Percentiles rank a stretch among this genome's conserved stretches.
Evolutionary conservation across 2,888 invertebrate genomes (phyloP).

Genomic region (Limnephilus rhombicus): DNA sequence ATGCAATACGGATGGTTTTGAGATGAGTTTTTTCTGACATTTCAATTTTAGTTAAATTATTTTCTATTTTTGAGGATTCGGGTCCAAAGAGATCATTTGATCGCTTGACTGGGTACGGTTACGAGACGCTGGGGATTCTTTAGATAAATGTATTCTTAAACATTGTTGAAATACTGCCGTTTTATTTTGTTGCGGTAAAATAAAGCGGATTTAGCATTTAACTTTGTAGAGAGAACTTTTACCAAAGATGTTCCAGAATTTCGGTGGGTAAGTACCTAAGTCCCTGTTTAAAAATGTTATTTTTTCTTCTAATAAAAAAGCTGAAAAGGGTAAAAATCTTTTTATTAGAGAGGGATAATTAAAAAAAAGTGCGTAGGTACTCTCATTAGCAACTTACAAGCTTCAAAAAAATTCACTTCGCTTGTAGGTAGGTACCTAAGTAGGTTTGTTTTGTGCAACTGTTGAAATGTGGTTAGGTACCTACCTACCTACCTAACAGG

Average conservation of each 20-base stretch:
- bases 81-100: conserved; percentile 57
- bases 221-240: not conserved
- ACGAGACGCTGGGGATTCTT: conserved; percentile 52
- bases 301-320: not conserved
- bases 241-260: not conserved
- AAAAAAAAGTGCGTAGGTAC: not conserved
- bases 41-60: conserved; percentile 53
- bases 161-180: not conserved
- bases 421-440: not conserved
- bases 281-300: not conserved
- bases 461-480: not conserved
- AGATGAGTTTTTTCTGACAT: conserved; percentile 16
- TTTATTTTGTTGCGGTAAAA: not conserved
- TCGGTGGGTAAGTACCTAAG: not conserved
- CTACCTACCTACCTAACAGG: too few relatives aligned
- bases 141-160: conserved; percentile 37
- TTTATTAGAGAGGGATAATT: not conserved
- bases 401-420: not conserved
- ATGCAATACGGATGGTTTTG: not conserved
- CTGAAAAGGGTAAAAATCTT: not conserved
- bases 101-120: conserved; percentile 60
- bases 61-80: conserved; percentile 60
- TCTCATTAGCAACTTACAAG: not conserved
- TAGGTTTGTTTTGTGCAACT: not conserved
- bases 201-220: not conserved